Percentiles rank a stretch among this genome's conserved stretches.
Evolutionary conservation across 2,888 invertebrate species (phyloP).

Genomic region (Lepidochrysops patricia): DNA sequence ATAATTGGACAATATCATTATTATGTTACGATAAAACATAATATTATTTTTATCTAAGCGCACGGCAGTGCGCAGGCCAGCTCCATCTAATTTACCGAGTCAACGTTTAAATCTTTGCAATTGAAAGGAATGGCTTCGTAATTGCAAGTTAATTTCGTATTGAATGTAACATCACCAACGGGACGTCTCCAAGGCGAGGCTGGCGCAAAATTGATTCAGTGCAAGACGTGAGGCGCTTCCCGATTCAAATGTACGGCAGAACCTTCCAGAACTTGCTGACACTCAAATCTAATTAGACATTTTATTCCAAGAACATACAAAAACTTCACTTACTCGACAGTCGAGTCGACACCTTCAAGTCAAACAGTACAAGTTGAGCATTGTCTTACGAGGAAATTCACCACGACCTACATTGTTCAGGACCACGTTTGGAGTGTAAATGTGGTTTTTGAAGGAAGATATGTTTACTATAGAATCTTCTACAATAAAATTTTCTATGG

Average conservation of each 20-base stretch:
- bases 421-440: too few relatives aligned
- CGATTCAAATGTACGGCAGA: constrained; percentile 58
- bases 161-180: constrained; percentile 33
- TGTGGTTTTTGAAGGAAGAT: too few relatives aligned
- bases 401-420: background rate
- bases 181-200: constrained; percentile 37
- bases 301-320: constrained; percentile 16
- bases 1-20: too few relatives aligned
- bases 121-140: background rate
- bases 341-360: background rate
- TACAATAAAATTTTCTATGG: too few relatives aligned
- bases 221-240: constrained; percentile 57
- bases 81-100: too few relatives aligned
- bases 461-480: too few relatives aligned
- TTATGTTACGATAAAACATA: too few relatives aligned
- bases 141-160: constrained; percentile 19
- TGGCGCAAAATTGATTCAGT: constrained; percentile 70
- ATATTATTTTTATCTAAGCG: too few relatives aligned
- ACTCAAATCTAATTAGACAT: constrained; percentile 58
- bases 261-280: constrained; percentile 54
- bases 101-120: background rate
- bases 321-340: background rate
- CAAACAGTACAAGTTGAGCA: background rate
- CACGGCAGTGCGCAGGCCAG: too few relatives aligned
- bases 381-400: background rate